phyloP scores from a whole-genome alignment of 2,113 vertebrate species.

The Ailurus styani region DNA sequence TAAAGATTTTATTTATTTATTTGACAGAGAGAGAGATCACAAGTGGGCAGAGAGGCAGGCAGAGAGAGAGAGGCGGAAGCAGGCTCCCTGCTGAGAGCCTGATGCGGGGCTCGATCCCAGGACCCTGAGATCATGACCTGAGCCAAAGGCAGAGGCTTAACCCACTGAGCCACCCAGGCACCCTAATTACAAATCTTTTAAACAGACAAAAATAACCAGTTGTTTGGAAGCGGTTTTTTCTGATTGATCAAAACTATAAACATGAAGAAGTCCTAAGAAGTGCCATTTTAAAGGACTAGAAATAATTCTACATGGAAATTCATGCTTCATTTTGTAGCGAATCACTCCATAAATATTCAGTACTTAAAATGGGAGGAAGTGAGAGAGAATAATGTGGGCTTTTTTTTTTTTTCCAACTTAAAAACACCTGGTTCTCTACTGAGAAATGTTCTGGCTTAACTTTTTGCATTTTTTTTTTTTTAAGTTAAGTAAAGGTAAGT shows the following conservation, averaged over 20 bases:
- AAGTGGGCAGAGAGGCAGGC: too few species aligned
- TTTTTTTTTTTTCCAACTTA: background rate
- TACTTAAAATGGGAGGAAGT: background rate
- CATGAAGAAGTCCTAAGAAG: background rate
- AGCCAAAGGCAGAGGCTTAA: too few species aligned
- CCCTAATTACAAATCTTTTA: slow-evolving; percentile 12
- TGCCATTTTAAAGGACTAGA: slow-evolving; percentile 32
- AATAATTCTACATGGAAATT: slow-evolving; percentile 11
- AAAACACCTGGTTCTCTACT: background rate
- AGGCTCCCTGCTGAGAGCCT: too few species aligned
- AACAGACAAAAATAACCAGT: background rate
- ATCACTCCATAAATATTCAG: slow-evolving; percentile 38
- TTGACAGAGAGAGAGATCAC: too few species aligned
- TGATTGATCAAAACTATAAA: background rate
- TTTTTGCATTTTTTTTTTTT: background rate
- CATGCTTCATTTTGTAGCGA: background rate
- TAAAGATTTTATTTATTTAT: too few species aligned
- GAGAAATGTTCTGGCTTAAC: background rate
- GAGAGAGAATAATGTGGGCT: background rate
- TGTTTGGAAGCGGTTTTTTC: slow-evolving; percentile 7
- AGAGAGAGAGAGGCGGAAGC: too few species aligned
- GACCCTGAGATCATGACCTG: too few species aligned
- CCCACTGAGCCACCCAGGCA: too few species aligned
- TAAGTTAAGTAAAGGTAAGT: background rate
- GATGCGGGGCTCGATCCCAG: too few species aligned